Evolutionary conservation across 2,113 vertebrate genomes (phyloP).

Genomic region (Xenopus tropicalis): DNA sequence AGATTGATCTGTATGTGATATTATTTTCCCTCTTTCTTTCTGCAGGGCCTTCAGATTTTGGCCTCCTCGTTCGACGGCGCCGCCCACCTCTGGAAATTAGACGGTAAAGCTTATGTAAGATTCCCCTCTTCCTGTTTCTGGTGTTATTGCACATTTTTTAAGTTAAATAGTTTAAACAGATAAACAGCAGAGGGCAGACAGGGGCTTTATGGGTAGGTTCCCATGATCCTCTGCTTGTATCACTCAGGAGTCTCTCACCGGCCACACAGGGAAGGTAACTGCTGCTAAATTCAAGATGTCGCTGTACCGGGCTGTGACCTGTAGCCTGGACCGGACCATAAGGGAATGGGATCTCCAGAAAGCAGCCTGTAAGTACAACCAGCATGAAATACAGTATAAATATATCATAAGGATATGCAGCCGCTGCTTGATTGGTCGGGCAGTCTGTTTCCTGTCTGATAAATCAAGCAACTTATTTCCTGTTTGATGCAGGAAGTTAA

Average conservation of each 20-base stretch:
- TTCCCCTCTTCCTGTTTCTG: not conserved
- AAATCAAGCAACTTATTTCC: too few species aligned
- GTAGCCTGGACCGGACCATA: slow-evolving; percentile 77
- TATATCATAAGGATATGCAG: too few species aligned
- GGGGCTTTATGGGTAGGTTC: too few species aligned
- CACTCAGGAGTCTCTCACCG: slow-evolving; percentile 77
- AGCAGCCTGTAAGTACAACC: slow-evolving; percentile 70
- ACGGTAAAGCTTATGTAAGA: slow-evolving; percentile 72
- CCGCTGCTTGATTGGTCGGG: too few species aligned
- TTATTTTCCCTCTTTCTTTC: not conserved
- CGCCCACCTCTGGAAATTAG: slow-evolving; percentile 77
- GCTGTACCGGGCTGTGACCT: slow-evolving; percentile 73
- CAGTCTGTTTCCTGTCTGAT: too few species aligned
- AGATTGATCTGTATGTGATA: too few species aligned
- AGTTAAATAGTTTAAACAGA: too few species aligned
- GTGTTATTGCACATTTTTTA: too few species aligned
- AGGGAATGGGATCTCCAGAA: slow-evolving; percentile 81
- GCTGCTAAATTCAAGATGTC: slow-evolving; percentile 74
- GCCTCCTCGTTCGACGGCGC: slow-evolving; percentile 79
- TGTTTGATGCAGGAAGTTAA: too few species aligned
- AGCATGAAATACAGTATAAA: too few species aligned
- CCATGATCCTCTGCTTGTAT: too few species aligned
- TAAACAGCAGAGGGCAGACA: too few species aligned
- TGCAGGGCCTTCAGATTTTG: slow-evolving; percentile 70
- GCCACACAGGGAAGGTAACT: slow-evolving; percentile 83